phyloP scores from a whole-genome alignment of 2,113 vertebrate genomes.

The Callipepla californica region DNA sequence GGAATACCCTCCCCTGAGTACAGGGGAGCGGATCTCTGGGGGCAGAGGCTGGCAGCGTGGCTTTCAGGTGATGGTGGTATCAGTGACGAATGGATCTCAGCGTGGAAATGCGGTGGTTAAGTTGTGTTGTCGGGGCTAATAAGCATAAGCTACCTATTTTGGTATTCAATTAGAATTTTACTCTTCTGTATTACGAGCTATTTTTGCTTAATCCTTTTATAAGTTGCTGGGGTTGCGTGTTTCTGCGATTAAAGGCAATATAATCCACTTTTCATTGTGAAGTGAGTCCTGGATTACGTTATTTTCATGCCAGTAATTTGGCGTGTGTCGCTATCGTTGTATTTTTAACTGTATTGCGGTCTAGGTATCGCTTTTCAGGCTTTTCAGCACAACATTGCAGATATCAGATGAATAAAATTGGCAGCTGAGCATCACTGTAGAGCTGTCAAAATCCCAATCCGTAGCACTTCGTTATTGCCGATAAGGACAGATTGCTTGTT shows the following conservation, averaged over 20 bases:
- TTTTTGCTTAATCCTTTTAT: slow-evolving; percentile 33
- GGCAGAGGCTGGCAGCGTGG: background rate
- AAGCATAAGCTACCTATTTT: background rate
- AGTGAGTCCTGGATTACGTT: background rate
- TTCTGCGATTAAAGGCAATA: slow-evolving; percentile 61
- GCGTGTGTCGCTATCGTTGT: background rate
- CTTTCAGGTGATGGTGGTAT: background rate
- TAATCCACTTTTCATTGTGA: slow-evolving; percentile 53
- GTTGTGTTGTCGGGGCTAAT: background rate
- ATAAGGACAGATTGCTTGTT: slow-evolving; percentile 40
- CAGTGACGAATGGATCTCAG: background rate
- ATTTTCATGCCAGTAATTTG: background rate
- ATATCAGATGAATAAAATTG: slow-evolving; percentile 18
- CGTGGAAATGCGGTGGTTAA: background rate
- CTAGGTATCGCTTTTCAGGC: background rate
- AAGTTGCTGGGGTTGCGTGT: background rate
- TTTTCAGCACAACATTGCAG: background rate
- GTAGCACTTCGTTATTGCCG: slow-evolving; percentile 25
- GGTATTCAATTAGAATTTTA: background rate
- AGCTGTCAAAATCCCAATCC: background rate
- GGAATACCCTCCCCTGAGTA: background rate
- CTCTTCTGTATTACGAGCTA: background rate
- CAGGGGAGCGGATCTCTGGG: background rate
- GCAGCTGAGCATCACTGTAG: background rate
- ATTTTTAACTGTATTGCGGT: background rate